Conservation (phyloP, 2,113 vertebrate species). For the Varanus komodoensis region DNA sequence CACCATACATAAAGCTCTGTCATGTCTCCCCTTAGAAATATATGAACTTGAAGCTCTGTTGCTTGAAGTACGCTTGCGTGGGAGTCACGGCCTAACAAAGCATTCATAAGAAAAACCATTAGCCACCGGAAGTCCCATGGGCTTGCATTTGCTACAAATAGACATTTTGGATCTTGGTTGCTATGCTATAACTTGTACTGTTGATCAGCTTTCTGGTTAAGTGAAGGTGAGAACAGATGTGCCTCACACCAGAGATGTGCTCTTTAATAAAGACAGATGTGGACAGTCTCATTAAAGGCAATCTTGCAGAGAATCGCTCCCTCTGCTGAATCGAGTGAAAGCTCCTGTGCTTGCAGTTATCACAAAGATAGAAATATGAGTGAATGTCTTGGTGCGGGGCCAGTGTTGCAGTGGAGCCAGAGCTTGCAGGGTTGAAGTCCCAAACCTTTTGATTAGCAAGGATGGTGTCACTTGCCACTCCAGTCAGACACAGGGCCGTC, state of each 20-base stretch:
- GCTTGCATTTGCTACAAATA: background rate
- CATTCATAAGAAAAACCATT: background rate
- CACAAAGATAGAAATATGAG: background rate
- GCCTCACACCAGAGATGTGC: background rate
- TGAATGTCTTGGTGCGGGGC: background rate
- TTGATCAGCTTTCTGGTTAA: background rate
- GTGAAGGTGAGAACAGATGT: conserved; percentile 17
- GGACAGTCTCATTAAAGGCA: background rate
- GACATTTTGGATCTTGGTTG: background rate
- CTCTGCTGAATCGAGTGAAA: background rate
- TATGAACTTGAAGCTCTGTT: too few species aligned
- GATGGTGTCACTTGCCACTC: too few species aligned
- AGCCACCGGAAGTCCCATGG: background rate
- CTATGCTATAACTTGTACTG: background rate
- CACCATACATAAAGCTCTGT: background rate
- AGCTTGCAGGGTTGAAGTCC: too few species aligned
- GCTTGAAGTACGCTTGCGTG: background rate
- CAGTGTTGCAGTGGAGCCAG: too few species aligned
- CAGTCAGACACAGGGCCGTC: too few species aligned
- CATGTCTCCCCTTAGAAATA: background rate
- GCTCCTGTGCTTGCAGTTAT: background rate
- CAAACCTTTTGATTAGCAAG: too few species aligned
- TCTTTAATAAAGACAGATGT: background rate
- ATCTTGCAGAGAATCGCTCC: background rate
- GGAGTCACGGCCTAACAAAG: background rate